Conservation (phyloP, 2,797 vertebrate genomes). For the Galagoides demidoff region DNA sequence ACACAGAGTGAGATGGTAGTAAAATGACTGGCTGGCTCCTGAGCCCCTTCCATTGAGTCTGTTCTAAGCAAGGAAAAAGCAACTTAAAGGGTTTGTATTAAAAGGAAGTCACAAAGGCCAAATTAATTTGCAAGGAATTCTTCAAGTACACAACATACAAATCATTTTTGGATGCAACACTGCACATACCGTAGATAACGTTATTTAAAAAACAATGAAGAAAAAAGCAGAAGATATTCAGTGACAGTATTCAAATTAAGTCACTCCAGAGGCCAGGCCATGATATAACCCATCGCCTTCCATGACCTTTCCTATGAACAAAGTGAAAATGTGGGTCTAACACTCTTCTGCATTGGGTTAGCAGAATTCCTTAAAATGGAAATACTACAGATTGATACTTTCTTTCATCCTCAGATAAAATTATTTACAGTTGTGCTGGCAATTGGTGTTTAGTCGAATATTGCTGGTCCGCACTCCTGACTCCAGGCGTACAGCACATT, state of each 20-base stretch:
- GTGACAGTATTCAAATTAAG: neutral
- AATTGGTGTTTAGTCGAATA: neutral
- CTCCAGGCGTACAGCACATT: neutral
- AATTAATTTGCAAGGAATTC: neutral
- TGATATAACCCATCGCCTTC: neutral
- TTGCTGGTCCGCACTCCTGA: neutral
- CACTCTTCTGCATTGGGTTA: neutral
- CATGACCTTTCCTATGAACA: neutral
- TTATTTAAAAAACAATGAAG: neutral
- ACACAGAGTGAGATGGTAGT: neutral
- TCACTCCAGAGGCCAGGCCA: neutral
- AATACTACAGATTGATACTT: neutral
- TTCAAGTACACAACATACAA: neutral
- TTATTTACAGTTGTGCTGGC: neutral
- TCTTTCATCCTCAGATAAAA: neutral
- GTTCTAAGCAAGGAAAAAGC: slow-evolving; percentile 8
- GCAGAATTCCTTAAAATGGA: neutral
- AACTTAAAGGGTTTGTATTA: neutral
- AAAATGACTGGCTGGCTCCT: neutral
- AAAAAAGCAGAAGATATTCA: neutral
- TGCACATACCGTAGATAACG: neutral
- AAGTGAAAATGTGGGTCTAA: accelerated
- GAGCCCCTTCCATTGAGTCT: neutral
- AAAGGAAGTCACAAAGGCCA: neutral
- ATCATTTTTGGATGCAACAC: neutral